Percentiles rank a stretch among this genome's conserved stretches.
phyloP scores from a whole-genome alignment of 2,113 vertebrate species.

The Rallus limicola region DNA sequence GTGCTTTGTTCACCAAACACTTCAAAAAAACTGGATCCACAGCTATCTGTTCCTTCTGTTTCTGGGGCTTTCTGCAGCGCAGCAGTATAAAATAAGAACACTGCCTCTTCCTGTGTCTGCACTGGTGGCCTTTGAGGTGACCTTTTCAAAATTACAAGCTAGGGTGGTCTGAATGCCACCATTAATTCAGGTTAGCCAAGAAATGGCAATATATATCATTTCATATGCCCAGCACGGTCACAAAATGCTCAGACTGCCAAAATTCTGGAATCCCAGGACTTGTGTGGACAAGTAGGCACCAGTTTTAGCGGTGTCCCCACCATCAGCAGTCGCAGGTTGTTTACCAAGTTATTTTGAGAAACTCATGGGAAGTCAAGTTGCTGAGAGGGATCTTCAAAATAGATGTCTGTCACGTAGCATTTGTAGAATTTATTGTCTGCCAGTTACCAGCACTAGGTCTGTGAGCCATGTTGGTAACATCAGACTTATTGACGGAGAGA shows the following conservation, averaged over 20 bases:
- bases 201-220: neutral
- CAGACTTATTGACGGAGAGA: neutral
- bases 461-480: neutral
- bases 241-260: neutral
- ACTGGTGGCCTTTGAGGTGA: neutral
- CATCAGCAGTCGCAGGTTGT: slow-evolving; percentile 2
- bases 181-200: slow-evolving; percentile 4
- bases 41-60: neutral
- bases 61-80: neutral
- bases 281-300: slow-evolving; percentile 50
- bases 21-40: neutral
- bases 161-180: slow-evolving; percentile 1
- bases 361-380: slow-evolving; percentile 29
- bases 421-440: slow-evolving; percentile 42
- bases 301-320: slow-evolving; percentile 11
- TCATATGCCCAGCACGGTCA: neutral
- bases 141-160: neutral
- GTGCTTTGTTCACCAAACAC: neutral
- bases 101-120: neutral
- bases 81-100: neutral
- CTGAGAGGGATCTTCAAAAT: slow-evolving; percentile 42
- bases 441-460: neutral
- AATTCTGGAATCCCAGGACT: slow-evolving; percentile 31
- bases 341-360: slow-evolving; percentile 64
- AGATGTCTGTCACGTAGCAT: slow-evolving; percentile 35